Conservation (phyloP, 2,888 invertebrate species). For the Eilema sororculum region DNA sequence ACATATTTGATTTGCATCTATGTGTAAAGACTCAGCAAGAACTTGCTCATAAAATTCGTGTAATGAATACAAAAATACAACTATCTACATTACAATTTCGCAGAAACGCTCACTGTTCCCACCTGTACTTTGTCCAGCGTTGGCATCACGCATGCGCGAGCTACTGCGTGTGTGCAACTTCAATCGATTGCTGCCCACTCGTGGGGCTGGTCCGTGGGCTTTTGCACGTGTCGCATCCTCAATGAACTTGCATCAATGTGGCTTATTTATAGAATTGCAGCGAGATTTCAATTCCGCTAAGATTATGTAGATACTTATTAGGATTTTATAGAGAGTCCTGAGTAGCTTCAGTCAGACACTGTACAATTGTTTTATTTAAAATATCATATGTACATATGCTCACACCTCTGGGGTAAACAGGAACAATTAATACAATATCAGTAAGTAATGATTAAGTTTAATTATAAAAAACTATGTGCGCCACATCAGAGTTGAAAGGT, state of each 20-base stretch:
- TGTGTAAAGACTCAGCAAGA: neutral
- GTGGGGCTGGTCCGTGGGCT: conserved; percentile 78
- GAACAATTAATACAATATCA: too few relatives aligned
- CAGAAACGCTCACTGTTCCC: conserved; percentile 40
- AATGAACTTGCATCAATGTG: conserved; percentile 60
- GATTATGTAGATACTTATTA: neutral
- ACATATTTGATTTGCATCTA: neutral
- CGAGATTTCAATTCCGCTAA: conserved; percentile 8
- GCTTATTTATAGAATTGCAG: conserved; percentile 20
- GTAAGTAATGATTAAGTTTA: too few relatives aligned
- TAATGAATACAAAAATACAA: neutral
- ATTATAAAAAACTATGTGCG: too few relatives aligned
- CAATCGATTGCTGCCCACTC: conserved; percentile 76
- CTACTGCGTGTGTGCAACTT: conserved; percentile 65
- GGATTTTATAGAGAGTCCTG: neutral
- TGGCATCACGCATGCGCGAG: conserved; percentile 67
- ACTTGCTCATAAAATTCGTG: neutral
- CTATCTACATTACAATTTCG: neutral
- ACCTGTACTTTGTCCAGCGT: conserved; percentile 54
- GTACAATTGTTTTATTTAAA: too few relatives aligned
- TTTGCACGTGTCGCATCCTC: conserved; percentile 64
- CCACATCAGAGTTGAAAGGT: too few relatives aligned
- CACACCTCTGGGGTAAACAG: too few relatives aligned
- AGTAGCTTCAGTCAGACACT: too few relatives aligned
- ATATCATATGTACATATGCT: too few relatives aligned